Evolutionary conservation across 2,797 vertebrate genomes (phyloP).

Genomic region (Enteromius treurensis): DNA sequence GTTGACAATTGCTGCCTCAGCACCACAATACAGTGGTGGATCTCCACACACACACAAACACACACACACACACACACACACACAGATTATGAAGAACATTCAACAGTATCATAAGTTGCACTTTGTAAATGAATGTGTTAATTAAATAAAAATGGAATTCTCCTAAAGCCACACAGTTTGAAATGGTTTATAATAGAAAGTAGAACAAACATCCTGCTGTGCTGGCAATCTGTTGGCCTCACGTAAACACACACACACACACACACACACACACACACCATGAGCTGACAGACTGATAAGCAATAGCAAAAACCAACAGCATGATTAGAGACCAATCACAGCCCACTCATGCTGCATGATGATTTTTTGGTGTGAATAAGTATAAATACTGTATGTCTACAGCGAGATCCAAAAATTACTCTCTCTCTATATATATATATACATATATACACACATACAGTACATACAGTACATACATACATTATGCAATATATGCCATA

Average conservation of each 20-base stretch:
- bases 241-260: conserved; percentile 5
- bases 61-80: too few species aligned
- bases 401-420: not conserved
- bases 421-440: too few species aligned
- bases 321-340: not conserved
- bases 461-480: too few species aligned
- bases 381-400: too few species aligned
- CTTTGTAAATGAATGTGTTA: conserved; percentile 26
- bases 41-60: not conserved
- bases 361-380: not conserved
- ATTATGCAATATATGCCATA: too few species aligned
- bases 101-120: not conserved
- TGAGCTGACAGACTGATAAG: not conserved
- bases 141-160: conserved; percentile 23
- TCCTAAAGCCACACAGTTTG: conserved; percentile 35
- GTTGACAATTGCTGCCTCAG: conserved; percentile 48
- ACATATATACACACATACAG: too few species aligned
- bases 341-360: not conserved
- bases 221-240: conserved; percentile 30
- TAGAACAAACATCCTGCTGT: conserved; percentile 46
- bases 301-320: not conserved
- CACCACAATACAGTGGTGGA: conserved; percentile 21
- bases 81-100: not conserved
- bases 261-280: conserved; percentile 25
- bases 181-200: conserved; percentile 37